Conservation (phyloP, 1,140 invertebrate genomes). For the Heliothis virescens region DNA sequence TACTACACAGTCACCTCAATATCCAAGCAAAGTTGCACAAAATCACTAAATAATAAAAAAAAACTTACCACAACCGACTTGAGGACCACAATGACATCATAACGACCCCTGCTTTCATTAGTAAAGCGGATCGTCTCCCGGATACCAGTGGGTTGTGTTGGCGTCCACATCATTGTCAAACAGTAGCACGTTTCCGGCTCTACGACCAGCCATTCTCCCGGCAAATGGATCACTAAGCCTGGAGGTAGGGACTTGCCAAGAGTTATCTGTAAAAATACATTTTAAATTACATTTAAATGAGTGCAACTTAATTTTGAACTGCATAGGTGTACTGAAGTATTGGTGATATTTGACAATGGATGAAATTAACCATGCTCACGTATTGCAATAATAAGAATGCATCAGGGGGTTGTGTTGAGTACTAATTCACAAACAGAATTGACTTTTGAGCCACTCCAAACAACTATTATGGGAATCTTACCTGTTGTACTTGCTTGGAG, state of each 20-base stretch:
- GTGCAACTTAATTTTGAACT: not conserved
- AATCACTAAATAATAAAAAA: not conserved
- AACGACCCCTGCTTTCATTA: constrained; percentile 88
- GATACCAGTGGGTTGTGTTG: constrained; percentile 86
- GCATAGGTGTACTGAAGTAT: not conserved
- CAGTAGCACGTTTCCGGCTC: constrained; percentile 79
- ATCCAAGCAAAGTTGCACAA: not conserved
- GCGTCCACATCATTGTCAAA: constrained; percentile 88
- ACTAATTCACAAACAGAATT: too few relatives aligned
- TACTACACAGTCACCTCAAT: not conserved
- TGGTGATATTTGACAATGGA: too few relatives aligned
- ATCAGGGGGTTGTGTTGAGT: too few relatives aligned
- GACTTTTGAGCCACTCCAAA: too few relatives aligned
- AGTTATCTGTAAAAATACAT: constrained; percentile 85
- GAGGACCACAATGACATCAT: constrained; percentile 89
- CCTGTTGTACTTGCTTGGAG: constrained; percentile 85
- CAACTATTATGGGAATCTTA: constrained; percentile 55
- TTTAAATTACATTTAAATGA: constrained; percentile 12
- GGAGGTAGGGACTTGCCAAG: constrained; percentile 86
- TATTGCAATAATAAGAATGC: too few relatives aligned
- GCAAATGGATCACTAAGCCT: constrained; percentile 87
- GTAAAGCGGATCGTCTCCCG: constrained; percentile 88
- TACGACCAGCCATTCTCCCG: constrained; percentile 81
- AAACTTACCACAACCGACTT: constrained; percentile 83
- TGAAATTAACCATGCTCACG: too few relatives aligned